Percentiles rank a stretch among this genome's conserved stretches.
These are phyloP conservation scores for Oreonectes daqikongensis DNA, from an alignment of 2,797 vertebrate species.

Conservation along the genomic window DNA sequence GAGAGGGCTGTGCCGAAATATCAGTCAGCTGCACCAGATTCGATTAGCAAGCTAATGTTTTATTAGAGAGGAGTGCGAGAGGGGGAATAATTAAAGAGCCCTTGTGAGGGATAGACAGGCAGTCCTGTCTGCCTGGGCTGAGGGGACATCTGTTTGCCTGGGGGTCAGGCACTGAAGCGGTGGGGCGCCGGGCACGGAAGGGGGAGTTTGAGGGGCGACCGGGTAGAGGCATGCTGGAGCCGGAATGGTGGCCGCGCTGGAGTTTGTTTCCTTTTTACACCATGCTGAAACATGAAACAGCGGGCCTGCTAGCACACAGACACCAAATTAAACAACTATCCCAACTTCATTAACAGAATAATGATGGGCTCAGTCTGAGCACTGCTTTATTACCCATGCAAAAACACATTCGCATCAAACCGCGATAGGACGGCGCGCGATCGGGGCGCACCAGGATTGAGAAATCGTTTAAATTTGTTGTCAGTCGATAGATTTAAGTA, in stretches of 20 bases:
- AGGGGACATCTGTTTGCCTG: slow-evolving; percentile 78
- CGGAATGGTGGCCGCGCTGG: slow-evolving; percentile 62
- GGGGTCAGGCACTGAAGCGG: slow-evolving; percentile 64
- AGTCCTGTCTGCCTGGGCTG: slow-evolving; percentile 57
- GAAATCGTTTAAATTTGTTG: slow-evolving; percentile 34
- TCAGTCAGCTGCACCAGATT: slow-evolving; percentile 61
- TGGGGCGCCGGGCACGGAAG: slow-evolving; percentile 48
- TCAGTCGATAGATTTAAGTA: slow-evolving; percentile 38
- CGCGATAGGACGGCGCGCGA: slow-evolving; percentile 31
- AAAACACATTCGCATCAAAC: slow-evolving; percentile 55
- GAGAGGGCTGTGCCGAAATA: slow-evolving; percentile 49
- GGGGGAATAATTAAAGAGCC: slow-evolving; percentile 64
- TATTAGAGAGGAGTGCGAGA: slow-evolving; percentile 60
- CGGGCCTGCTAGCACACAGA: slow-evolving; percentile 57
- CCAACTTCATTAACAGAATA: slow-evolving; percentile 61
- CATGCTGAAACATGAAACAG: slow-evolving; percentile 64
- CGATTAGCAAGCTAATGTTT: slow-evolving; percentile 65
- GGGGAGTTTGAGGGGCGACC: slow-evolving; percentile 53
- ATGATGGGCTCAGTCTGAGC: slow-evolving; percentile 58
- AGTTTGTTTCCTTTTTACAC: slow-evolving; percentile 58
- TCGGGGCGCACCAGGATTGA: slow-evolving; percentile 23
- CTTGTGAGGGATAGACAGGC: slow-evolving; percentile 60
- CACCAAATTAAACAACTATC: slow-evolving; percentile 63
- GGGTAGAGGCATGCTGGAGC: slow-evolving; percentile 58
- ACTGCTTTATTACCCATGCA: slow-evolving; percentile 58